Percentiles rank a stretch among this genome's conserved stretches.
Evolutionary conservation across 2,113 vertebrate species (phyloP).

Genomic region (Pseudopipra pipra): DNA sequence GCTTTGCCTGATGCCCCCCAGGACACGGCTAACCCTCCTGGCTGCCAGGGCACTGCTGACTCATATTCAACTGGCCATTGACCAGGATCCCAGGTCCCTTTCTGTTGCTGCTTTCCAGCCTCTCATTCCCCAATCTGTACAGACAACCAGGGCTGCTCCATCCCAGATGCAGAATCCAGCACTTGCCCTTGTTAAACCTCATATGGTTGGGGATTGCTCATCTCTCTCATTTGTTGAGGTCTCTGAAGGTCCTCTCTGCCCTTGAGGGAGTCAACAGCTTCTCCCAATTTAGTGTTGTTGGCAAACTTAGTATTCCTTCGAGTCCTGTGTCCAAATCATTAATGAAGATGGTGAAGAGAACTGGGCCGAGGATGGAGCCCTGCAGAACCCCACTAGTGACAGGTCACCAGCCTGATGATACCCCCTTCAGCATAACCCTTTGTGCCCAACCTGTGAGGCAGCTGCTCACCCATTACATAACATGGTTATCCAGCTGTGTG

Average conservation of each 20-base stretch:
- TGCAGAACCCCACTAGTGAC: neutral
- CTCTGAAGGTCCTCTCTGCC: neutral
- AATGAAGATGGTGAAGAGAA: neutral
- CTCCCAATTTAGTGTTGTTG: neutral
- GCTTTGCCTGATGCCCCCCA: neutral
- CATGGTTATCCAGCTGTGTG: neutral
- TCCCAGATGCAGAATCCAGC: neutral
- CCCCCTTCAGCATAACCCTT: neutral
- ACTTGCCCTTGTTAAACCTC: neutral
- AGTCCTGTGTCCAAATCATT: neutral
- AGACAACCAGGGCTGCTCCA: neutral
- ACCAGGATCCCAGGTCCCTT: neutral
- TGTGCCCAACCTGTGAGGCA: neutral
- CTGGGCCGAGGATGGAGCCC: neutral
- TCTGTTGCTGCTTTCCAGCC: neutral
- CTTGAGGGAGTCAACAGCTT: neutral
- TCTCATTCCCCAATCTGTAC: neutral
- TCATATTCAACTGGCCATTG: neutral
- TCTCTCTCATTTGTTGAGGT: neutral
- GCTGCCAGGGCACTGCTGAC: neutral
- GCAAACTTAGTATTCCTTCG: neutral
- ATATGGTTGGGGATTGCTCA: neutral
- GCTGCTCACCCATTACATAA: neutral
- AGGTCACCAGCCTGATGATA: neutral
- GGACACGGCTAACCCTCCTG: neutral